A percentile compares a stretch with the other conserved stretches of the same genome.
phyloP scores from a whole-genome alignment of 2,797 vertebrate species.

The Brachyalestes nurse region DNA sequence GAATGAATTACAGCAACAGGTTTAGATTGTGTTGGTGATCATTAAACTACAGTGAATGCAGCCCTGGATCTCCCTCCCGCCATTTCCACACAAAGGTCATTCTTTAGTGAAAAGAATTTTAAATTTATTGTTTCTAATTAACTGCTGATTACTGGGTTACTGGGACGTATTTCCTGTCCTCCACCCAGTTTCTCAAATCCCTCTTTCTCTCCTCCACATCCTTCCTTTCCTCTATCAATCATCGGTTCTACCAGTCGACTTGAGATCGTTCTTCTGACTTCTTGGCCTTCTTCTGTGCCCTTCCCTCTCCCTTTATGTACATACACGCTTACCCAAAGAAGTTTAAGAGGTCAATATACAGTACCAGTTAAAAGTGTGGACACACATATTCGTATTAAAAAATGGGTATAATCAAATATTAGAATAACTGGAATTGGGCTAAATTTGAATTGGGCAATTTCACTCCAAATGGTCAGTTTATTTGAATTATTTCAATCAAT shows the following conservation, averaged over 20 bases:
- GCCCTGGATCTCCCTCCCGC: too few relatives aligned
- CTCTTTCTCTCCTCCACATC: not conserved
- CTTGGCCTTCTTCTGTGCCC: not conserved
- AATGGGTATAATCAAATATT: too few relatives aligned
- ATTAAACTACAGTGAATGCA: not conserved
- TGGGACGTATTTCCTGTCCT: not conserved
- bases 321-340: too few relatives aligned
- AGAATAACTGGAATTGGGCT: too few relatives aligned
- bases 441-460: too few relatives aligned
- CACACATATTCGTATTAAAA: too few relatives aligned
- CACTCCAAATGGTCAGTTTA: too few relatives aligned
- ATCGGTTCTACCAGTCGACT: not conserved
- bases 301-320: too few relatives aligned
- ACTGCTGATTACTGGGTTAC: not conserved
- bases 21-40: not conserved
- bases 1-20: not conserved
- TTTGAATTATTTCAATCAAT: too few relatives aligned
- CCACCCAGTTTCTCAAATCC: not conserved
- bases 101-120: conserved; percentile 3
- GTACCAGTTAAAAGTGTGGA: too few relatives aligned
- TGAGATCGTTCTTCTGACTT: not conserved
- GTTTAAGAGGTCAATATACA: too few relatives aligned
- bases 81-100: too few relatives aligned
- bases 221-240: not conserved
- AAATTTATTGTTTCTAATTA: conserved; percentile 19